Base-by-base conservation (phyloP, 2,888 invertebrate genomes). In the Sthenelais limicola region DNA sequence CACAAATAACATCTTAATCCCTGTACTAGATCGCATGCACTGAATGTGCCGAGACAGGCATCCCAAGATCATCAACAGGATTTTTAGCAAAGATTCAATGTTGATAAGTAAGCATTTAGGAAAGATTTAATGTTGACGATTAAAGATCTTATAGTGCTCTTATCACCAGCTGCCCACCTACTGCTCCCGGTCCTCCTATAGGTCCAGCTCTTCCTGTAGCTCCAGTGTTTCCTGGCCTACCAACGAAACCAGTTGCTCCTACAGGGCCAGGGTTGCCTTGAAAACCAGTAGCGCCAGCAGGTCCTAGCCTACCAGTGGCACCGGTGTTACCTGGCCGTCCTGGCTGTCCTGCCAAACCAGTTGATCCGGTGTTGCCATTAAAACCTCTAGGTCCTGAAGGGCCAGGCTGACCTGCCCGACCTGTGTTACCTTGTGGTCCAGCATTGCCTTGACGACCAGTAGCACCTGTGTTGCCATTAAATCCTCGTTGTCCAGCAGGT, bases 281-380 rank as follows among this genome's bases (percentile, higher is more conserved):
- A n/a, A 18, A 18, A n/a, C 73, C 73, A 43, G 67, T 74, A n/a
- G 67, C 49, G 51, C 74, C 74, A 54, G 74, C 71, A 38, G 43
- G 28, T n/a, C 74, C 74, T 49, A 30, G 1, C 5, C 32, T 32
- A 4, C 56, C 56, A 35, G 38, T 70, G n/a, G n/a, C n/a, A n/a
- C n/a, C n/a, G n/a, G n/a, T n/a, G n/a, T 28, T 32, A 56, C 77
- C 77, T 32, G 75, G 76, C 24, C 28, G 28, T 32, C 76, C 76
- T 12, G 68, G 49, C 15, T 48, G 28, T 24, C 76, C 76, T 33
- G 56, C 30, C 18, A 51, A 21, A 3, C 75, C 75, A 28, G 54
- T 35, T 7, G 68, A 0, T 71, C 75, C 75, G 9, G 67, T 48
- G 26, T 1, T 26, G 15, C 75, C 75, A 30, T 48, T 68, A 5